phyloP scores from a whole-genome alignment of 2,888 invertebrate species.

The Scrobipalpa atriplicella region DNA sequence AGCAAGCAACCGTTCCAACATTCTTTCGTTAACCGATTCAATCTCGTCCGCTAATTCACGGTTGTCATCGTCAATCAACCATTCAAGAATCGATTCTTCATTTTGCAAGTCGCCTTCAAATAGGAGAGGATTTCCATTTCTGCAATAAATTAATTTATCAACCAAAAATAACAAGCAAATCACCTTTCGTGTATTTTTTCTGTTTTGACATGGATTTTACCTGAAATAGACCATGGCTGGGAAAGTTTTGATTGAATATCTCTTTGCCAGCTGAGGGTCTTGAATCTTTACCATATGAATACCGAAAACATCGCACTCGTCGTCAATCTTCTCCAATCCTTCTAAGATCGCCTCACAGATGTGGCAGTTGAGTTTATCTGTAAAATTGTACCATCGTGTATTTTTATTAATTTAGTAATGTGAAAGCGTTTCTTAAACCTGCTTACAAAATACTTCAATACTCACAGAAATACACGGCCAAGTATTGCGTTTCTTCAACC shows the following conservation, averaged over 20 bases:
- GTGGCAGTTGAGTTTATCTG: slow-evolving; percentile 95
- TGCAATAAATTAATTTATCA: slow-evolving; percentile 43
- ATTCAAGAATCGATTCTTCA: slow-evolving; percentile 95
- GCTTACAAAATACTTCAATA: slow-evolving; percentile 5
- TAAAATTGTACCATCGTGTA: slow-evolving; percentile 32
- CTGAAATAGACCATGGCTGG: slow-evolving; percentile 96
- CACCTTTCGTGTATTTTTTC: neutral
- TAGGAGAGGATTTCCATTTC: slow-evolving; percentile 94
- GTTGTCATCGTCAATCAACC: slow-evolving; percentile 96
- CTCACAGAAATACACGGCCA: slow-evolving; percentile 96
- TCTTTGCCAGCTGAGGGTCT: slow-evolving; percentile 94
- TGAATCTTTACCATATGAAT: slow-evolving; percentile 97
- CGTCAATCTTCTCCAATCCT: slow-evolving; percentile 93
- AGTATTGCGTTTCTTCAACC: slow-evolving; percentile 95
- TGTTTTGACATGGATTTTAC: slow-evolving; percentile 61
- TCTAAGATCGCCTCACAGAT: slow-evolving; percentile 95
- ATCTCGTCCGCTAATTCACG: slow-evolving; percentile 96
- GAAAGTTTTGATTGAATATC: slow-evolving; percentile 97
- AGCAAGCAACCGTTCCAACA: slow-evolving; percentile 92
- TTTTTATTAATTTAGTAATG: neutral
- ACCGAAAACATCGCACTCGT: slow-evolving; percentile 95
- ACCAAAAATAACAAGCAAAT: neutral
- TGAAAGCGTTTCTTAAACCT: neutral
- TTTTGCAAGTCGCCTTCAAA: slow-evolving; percentile 97
- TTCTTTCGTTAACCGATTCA: slow-evolving; percentile 94